Conservation (phyloP, 2,888 invertebrate genomes). For the Brachyopa scutellaris region DNA sequence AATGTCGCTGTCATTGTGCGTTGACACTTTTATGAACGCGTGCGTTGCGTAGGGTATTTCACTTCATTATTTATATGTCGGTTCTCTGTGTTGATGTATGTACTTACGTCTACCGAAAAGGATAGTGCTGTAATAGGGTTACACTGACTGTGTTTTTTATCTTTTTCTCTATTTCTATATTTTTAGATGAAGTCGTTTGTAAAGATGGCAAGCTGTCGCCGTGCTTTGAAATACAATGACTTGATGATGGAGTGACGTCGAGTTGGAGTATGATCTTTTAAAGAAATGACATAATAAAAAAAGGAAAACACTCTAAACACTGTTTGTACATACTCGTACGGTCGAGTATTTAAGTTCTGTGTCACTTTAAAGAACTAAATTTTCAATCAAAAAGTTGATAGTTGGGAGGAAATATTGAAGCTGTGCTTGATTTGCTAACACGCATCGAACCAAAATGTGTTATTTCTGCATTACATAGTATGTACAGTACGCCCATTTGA, state of each 20-base stretch:
- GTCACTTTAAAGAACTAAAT: too few species aligned
- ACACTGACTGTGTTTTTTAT: too few species aligned
- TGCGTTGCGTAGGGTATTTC: constrained; percentile 6
- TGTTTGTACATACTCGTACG: too few species aligned
- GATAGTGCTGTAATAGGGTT: constrained; percentile 3
- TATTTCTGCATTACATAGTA: too few species aligned
- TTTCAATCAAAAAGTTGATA: too few species aligned
- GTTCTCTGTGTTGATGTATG: too few species aligned
- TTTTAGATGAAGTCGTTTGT: constrained; percentile 2
- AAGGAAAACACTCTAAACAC: too few species aligned
- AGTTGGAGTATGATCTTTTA: neutral
- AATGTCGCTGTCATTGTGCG: neutral
- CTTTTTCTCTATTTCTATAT: neutral
- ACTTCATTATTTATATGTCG: constrained; percentile 11
- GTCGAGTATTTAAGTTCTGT: too few species aligned
- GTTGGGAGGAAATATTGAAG: too few species aligned
- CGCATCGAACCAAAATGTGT: too few species aligned
- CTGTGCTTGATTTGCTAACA: too few species aligned
- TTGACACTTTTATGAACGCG: constrained; percentile 24
- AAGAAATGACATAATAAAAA: neutral
- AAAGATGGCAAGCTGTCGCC: neutral
- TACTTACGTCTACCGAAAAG: neutral
- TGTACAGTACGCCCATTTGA: too few species aligned
- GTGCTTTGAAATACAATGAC: neutral
- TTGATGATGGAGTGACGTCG: neutral